Conservation (phyloP, 2,797 vertebrate species). For the Ispidina picta region DNA sequence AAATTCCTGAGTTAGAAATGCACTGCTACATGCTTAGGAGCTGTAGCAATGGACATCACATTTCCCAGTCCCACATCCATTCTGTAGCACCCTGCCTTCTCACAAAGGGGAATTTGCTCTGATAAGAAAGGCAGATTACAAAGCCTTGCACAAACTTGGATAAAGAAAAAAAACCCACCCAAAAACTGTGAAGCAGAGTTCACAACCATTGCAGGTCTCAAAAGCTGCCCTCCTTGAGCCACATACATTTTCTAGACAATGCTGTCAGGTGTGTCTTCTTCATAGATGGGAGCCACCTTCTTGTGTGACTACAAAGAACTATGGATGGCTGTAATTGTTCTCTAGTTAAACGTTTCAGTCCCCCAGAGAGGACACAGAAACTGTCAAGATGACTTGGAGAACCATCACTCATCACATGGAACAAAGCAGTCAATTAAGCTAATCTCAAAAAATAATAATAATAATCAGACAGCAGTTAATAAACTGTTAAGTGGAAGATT, state of each 20-base stretch:
- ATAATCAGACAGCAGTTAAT: background rate
- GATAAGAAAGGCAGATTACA: background rate
- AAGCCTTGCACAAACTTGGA: background rate
- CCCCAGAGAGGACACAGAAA: background rate
- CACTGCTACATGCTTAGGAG: background rate
- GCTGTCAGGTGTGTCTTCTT: background rate
- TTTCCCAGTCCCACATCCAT: background rate
- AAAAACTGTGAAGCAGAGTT: background rate
- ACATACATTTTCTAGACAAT: background rate
- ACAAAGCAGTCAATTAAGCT: background rate
- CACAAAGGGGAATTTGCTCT: background rate
- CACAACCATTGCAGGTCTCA: background rate
- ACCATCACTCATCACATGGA: background rate
- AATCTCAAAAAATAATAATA: background rate
- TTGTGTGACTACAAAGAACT: background rate
- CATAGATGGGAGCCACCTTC: background rate
- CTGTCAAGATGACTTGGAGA: background rate
- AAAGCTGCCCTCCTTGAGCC: background rate
- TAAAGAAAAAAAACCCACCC: background rate
- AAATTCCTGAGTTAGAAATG: background rate
- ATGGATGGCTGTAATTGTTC: background rate
- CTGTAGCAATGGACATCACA: background rate
- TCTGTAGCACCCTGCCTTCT: background rate
- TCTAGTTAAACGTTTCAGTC: background rate
- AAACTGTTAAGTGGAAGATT: conserved; percentile 24